A percentile compares a stretch with the other conserved stretches of the same genome.
Conservation (phyloP, 1,140 invertebrate genomes). For the Popillia japonica region DNA sequence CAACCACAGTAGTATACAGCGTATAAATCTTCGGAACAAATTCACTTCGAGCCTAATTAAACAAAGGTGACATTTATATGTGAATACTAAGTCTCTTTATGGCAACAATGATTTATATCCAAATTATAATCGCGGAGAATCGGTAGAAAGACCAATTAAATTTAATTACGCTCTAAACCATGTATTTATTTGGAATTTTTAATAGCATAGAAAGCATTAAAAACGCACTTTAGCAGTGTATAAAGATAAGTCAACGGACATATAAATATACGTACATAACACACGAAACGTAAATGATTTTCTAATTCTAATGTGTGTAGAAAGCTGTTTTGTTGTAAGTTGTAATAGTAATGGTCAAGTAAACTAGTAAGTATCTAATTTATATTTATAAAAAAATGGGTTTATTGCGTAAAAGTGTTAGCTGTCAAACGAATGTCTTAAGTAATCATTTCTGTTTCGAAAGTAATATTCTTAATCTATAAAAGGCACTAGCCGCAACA, state of each 20-base stretch:
- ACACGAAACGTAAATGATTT: constrained; percentile 20
- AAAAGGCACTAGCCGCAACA: too few relatives aligned
- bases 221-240: neutral
- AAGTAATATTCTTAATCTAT: too few relatives aligned
- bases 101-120: constrained; percentile 33
- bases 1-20: constrained; percentile 7
- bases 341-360: constrained; percentile 16
- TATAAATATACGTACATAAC: neutral
- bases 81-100: constrained; percentile 15
- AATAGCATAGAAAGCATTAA: constrained; percentile 28
- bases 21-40: constrained; percentile 20
- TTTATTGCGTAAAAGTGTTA: constrained; percentile 12
- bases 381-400: neutral
- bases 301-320: constrained; percentile 15
- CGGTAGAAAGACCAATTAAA: constrained; percentile 29
- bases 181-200: constrained; percentile 31
- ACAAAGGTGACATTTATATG: constrained; percentile 29
- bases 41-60: constrained; percentile 10
- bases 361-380: neutral
- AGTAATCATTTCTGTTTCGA: constrained; percentile 17
- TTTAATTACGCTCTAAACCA: constrained; percentile 23
- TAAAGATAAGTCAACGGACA: constrained; percentile 13
- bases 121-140: constrained; percentile 25
- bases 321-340: constrained; percentile 13
- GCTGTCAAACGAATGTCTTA: constrained; percentile 24